phyloP scores from a whole-genome alignment of 2,888 invertebrate species.

The Cylindroiulus punctatus region DNA sequence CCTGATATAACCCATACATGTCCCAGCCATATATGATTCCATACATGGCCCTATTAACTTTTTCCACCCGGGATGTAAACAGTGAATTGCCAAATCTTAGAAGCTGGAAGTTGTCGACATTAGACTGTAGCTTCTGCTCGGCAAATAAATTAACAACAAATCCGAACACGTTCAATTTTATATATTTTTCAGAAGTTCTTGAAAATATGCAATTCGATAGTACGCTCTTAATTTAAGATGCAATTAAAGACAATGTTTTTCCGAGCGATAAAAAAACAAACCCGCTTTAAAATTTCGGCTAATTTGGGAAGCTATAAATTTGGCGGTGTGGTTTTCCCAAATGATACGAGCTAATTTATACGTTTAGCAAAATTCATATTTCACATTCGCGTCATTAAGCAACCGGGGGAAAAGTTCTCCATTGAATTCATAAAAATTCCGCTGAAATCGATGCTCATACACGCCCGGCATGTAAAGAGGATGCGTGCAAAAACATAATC shows the following conservation, averaged over 20 bases:
- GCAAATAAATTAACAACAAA: no score
- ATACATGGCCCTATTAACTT: no score
- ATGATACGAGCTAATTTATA: slow-evolving; percentile 25
- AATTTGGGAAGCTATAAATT: slow-evolving; percentile 22
- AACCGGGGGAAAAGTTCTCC: not conserved
- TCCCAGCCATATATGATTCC: no score
- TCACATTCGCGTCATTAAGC: slow-evolving; percentile 23
- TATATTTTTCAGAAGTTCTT: no score
- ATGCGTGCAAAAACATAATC: slow-evolving; percentile 20
- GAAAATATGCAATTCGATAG: not conserved
- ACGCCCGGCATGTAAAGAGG: not conserved
- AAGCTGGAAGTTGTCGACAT: no score
- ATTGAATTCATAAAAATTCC: slow-evolving; percentile 23
- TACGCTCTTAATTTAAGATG: not conserved
- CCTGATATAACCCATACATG: no score
- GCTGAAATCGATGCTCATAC: not conserved
- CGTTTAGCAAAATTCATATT: slow-evolving; percentile 21
- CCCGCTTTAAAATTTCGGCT: slow-evolving; percentile 1
- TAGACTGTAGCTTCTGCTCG: no score
- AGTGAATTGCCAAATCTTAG: no score
- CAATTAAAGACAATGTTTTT: not conserved
- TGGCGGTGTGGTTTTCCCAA: slow-evolving; percentile 1
- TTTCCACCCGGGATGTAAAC: no score
- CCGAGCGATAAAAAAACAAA: not conserved
- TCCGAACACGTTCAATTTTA: no score